phyloP scores from a whole-genome alignment of 2,888 invertebrate genomes.

The Ochropacha duplaris region DNA sequence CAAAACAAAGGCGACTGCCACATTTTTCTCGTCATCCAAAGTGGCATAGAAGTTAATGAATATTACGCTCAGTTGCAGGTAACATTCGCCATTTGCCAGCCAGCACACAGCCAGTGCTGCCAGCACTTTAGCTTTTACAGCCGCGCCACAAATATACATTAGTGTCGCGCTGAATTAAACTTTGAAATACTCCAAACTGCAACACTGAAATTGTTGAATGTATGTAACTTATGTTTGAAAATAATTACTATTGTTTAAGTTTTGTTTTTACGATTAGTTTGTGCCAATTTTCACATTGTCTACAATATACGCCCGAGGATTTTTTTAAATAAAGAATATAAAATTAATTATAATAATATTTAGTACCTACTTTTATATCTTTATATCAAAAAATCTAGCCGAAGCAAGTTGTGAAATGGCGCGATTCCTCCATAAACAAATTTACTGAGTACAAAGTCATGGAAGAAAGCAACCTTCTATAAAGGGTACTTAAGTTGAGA shows the following conservation, averaged over 20 bases:
- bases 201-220: background rate
- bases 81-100: background rate
- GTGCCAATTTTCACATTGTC: too few species aligned
- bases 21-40: background rate
- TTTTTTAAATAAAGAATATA: too few species aligned
- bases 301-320: too few species aligned
- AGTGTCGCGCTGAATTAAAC: background rate
- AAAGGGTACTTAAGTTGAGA: too few species aligned
- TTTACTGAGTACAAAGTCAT: too few species aligned
- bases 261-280: background rate
- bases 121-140: background rate
- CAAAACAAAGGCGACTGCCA: background rate
- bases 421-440: too few species aligned
- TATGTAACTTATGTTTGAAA: background rate
- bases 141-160: background rate
- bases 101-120: background rate
- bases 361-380: too few species aligned
- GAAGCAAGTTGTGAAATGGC: too few species aligned
- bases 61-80: background rate
- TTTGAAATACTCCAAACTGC: slow-evolving; percentile 1
- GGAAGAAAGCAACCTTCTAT: too few species aligned
- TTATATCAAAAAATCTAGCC: too few species aligned
- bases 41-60: background rate
- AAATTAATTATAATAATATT: too few species aligned
- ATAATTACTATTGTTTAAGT: background rate